Evolutionary conservation across 2,797 vertebrate genomes (phyloP).

Genomic region (Premnoplex brunnescens): DNA sequence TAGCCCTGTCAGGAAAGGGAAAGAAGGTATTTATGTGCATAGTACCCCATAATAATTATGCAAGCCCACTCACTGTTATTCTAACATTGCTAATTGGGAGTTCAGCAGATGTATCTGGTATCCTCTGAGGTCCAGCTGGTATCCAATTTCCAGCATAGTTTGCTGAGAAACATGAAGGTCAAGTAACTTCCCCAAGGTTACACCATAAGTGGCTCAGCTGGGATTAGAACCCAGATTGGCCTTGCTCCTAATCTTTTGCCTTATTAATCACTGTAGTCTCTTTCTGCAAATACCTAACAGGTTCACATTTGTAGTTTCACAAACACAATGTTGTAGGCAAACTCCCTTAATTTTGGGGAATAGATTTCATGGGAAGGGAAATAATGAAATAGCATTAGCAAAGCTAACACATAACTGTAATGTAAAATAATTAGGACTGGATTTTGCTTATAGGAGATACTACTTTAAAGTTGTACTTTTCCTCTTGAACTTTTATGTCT

Average conservation of each 20-base stretch:
- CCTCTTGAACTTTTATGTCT: not conserved
- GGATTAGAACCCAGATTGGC: constrained; percentile 49
- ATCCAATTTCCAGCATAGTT: constrained; percentile 49
- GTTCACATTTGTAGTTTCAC: not conserved
- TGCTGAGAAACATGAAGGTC: constrained; percentile 54
- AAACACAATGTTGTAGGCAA: not conserved
- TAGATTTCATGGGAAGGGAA: not conserved
- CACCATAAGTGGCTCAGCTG: constrained; percentile 50
- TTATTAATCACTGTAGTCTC: constrained; percentile 28
- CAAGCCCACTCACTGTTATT: not conserved
- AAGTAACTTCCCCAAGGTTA: constrained; percentile 60
- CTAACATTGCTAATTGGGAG: constrained; percentile 6
- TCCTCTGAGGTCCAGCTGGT: constrained; percentile 42
- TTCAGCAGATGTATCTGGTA: not conserved
- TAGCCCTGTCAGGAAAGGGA: not conserved
- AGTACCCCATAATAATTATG: not conserved
- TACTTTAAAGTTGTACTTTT: not conserved
- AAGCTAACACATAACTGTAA: not conserved
- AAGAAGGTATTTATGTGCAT: not conserved
- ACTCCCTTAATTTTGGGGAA: not conserved
- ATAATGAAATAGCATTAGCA: not conserved
- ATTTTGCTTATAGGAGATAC: not conserved
- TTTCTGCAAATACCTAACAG: not conserved
- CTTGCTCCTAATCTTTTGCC: constrained; percentile 50
- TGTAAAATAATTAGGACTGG: not conserved